Evolutionary conservation across 2,888 invertebrate species (phyloP), one percentile per base, ranked within the genome.

Genomic region (Proisotoma minuta): DNA sequence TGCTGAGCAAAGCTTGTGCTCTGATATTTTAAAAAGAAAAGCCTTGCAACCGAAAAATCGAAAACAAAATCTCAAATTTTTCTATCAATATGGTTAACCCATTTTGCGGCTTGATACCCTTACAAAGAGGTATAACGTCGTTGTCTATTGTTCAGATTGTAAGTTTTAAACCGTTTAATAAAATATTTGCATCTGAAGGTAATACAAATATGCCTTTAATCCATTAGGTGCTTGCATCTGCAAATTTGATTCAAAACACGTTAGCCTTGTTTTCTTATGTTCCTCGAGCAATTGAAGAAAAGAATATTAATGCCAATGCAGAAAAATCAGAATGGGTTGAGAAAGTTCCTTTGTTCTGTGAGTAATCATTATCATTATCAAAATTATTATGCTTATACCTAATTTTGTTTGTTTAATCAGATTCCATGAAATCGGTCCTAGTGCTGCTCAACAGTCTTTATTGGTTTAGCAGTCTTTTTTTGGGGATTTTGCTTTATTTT

Each of bases 401-500:
- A 27, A 57, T 23, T 23, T 52, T 48, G 28, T 48, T 20, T 48
- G 5, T 26, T 24, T 57, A 4, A 34, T 47, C 20, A 62, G 66
- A 66, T 50, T 20, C 57, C 1, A 60, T 63, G 34, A 18, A 59
- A 3, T 51, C 63, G 1, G 60, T 60, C 1, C 26, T 66, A 3
- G 27, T 47, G 22, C 53, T 57, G 24, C 50, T 66, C 20, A 63
- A 66, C 27, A 20, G 62, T 18, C 24, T 48, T 8, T 63, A 40
- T 39, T 66, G 66, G 66, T 24, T 60, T 1, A 40, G 49, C n/a
- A 57, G 53, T 22, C 52, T 66, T 4, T 53, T 66, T 15, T 24
- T 66, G 12, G 66, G 62, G 43, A 26, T 60, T 18, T 39, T 60
- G 3, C 60, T 66, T 3, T 43, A 57, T 10, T 23, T 58, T 22